These are phyloP conservation scores for Paraescarpia echinospica DNA, from an alignment of 1,140 invertebrate genomes.

Conservation along the genomic window DNA sequence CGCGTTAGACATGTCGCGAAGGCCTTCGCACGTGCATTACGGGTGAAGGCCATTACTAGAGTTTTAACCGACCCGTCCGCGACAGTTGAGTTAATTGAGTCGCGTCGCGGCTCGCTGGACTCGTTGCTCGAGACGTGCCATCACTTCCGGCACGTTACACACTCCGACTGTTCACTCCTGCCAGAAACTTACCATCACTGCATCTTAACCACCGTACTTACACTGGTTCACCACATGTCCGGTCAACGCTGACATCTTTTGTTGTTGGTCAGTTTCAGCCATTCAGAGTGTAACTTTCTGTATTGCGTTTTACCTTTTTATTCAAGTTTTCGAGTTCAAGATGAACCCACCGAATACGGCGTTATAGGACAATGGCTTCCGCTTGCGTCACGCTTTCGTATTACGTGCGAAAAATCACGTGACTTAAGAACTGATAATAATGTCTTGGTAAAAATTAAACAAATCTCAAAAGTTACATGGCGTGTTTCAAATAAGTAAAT, in stretches of 20 bases:
- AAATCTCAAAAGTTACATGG: neutral
- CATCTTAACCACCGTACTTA: neutral
- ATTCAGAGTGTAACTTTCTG: neutral
- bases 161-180: neutral
- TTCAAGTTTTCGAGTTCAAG: neutral
- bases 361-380: neutral
- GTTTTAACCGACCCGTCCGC: no score
- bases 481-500: neutral
- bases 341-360: neutral
- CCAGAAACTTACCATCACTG: no score
- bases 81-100: no score
- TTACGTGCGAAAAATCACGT: neutral
- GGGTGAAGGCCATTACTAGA: no score
- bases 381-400: neutral
- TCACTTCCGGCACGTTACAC: neutral
- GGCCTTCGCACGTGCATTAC: no score
- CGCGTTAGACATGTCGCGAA: no score
- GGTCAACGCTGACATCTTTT: neutral
- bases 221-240: neutral
- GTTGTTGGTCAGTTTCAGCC: slow-evolving; percentile 3
- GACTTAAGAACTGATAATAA: neutral
- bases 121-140: no score
- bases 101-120: no score
- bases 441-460: neutral
- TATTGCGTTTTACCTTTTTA: neutral